These are phyloP conservation scores for Bothrops alternatus DNA, from an alignment of 2,797 vertebrate species.

Conservation along the genomic window DNA sequence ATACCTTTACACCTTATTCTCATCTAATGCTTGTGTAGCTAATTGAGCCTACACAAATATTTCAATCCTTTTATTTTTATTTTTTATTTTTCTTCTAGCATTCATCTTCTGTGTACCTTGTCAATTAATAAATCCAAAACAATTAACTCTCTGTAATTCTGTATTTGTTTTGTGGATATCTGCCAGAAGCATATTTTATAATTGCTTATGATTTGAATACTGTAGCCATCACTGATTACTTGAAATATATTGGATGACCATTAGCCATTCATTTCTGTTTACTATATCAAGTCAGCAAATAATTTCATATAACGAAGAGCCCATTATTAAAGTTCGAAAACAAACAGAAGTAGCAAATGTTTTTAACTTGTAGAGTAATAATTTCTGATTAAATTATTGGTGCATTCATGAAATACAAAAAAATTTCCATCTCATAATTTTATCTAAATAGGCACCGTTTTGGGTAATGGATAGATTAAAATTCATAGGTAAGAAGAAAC, in stretches of 20 bases:
- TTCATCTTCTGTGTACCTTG: neutral
- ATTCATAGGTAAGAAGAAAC: constrained; percentile 52
- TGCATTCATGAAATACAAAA: constrained; percentile 40
- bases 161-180: constrained; percentile 37
- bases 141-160: constrained; percentile 40
- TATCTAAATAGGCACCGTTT: constrained; percentile 37
- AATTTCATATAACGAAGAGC: neutral
- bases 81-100: constrained; percentile 19
- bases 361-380: constrained; percentile 5
- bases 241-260: constrained; percentile 15
- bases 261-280: constrained; percentile 33
- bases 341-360: neutral
- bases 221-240: constrained; percentile 28
- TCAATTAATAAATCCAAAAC: constrained; percentile 44
- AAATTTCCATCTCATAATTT: constrained; percentile 36
- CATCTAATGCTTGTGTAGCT: too few relatives aligned
- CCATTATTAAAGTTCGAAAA: neutral
- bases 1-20: neutral
- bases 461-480: constrained; percentile 54
- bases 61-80: neutral
- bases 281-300: constrained; percentile 11
- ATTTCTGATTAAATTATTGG: constrained; percentile 23
- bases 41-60: neutral
- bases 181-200: constrained; percentile 41
- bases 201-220: constrained; percentile 43